A percentile compares a stretch with the other conserved stretches of the same genome.
Conservation (phyloP, 1,140 invertebrate genomes). For the Drosophila pruinosa region DNA sequence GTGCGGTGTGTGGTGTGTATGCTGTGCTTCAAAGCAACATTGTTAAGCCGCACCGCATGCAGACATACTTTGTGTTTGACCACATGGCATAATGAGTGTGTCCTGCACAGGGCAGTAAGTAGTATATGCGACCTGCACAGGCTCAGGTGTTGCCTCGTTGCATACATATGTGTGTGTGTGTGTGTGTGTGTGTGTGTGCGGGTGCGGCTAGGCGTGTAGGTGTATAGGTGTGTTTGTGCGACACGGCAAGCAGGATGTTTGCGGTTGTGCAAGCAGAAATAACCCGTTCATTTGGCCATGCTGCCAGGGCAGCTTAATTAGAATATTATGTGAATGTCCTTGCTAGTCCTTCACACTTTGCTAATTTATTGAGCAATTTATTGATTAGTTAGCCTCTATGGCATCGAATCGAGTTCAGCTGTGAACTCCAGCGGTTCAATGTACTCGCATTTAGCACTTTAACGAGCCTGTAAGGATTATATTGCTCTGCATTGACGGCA, state of each 20-base stretch:
- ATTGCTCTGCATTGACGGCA: no score
- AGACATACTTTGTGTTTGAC: slow-evolving; percentile 55
- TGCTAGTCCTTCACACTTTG: slow-evolving; percentile 10
- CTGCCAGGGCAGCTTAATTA: slow-evolving; percentile 8
- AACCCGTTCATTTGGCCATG: slow-evolving; percentile 1
- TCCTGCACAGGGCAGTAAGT: slow-evolving; percentile 12
- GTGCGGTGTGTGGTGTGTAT: neutral
- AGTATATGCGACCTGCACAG: slow-evolving; percentile 26
- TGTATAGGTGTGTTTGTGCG: neutral
- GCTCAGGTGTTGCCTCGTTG: slow-evolving; percentile 18
- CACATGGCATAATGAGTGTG: slow-evolving; percentile 69
- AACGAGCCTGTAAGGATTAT: no score
- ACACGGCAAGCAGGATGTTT: slow-evolving; percentile 25
- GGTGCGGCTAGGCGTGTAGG: neutral
- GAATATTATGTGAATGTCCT: slow-evolving; percentile 11
- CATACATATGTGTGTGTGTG: no score
- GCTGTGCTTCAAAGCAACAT: slow-evolving; percentile 27
- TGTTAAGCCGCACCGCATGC: slow-evolving; percentile 28
- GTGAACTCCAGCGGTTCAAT: neutral
- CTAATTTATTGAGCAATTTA: slow-evolving; percentile 11
- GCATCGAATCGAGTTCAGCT: no score
- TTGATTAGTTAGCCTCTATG: neutral
- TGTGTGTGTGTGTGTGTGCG: neutral
- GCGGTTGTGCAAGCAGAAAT: slow-evolving; percentile 19
- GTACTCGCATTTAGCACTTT: neutral